phyloP scores from a whole-genome alignment of 2,888 invertebrate genomes.

The Lithophane leautieri region DNA sequence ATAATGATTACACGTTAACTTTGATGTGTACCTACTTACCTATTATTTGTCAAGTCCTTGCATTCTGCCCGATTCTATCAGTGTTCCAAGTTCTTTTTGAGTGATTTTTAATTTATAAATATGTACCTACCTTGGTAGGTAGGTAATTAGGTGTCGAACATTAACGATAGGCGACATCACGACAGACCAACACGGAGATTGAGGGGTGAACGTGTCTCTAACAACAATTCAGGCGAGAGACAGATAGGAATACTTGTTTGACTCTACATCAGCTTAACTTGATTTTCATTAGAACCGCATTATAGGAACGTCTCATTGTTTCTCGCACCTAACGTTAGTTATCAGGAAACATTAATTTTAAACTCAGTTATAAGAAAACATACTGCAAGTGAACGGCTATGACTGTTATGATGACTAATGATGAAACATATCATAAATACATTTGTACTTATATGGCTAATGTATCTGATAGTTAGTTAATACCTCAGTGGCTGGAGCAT shows the following conservation, averaged over 20 bases:
- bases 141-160: not conserved
- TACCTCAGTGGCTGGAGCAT: not conserved
- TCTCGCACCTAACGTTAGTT: not conserved
- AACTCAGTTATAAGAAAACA: not conserved
- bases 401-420: constrained; percentile 5
- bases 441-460: constrained; percentile 2
- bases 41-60: no score
- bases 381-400: not conserved
- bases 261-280: not conserved
- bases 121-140: not conserved
- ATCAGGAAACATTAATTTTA: constrained; percentile 1
- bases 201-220: not conserved
- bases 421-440: constrained; percentile 4
- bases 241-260: not conserved
- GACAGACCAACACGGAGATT: not conserved
- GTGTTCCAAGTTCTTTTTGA: not conserved
- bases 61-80: no score
- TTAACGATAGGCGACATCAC: not conserved
- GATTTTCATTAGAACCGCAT: not conserved
- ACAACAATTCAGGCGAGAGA: not conserved
- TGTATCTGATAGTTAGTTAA: constrained; percentile 7
- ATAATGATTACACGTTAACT: no score
- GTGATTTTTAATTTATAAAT: not conserved
- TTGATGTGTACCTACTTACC: no score
- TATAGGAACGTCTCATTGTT: not conserved